A percentile compares a stretch with the other conserved stretches of the same genome.
Evolutionary conservation across 2,797 vertebrate genomes (phyloP).

Genomic region (Channallabes apus): DNA sequence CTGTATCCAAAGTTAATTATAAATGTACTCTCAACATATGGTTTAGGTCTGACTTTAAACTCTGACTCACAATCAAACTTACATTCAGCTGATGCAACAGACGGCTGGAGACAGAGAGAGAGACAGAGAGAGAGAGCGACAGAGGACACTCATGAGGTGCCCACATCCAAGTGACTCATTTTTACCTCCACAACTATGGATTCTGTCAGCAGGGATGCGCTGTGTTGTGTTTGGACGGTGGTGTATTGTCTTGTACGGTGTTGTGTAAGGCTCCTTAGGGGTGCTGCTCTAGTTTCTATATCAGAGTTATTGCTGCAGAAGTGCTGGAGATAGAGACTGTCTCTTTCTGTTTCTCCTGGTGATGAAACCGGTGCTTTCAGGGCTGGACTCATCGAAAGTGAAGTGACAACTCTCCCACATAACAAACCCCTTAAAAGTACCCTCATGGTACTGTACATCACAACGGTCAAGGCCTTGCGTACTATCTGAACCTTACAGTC

Average conservation of each 20-base stretch:
- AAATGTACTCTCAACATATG: background rate
- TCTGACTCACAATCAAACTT: background rate
- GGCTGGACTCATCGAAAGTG: conserved; percentile 19
- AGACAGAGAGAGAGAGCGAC: background rate
- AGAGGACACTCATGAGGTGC: background rate
- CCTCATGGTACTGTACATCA: background rate
- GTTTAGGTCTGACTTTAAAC: background rate
- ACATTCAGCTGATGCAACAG: background rate
- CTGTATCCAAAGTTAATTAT: no score
- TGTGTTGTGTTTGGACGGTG: background rate
- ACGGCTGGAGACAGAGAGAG: background rate
- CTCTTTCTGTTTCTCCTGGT: background rate
- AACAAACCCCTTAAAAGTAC: background rate
- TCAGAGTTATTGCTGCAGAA: conserved; percentile 18
- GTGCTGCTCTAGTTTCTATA: conserved; percentile 32
- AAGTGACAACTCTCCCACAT: background rate
- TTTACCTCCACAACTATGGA: background rate
- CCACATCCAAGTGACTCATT: background rate
- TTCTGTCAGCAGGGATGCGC: background rate
- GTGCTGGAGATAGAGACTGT: conserved; percentile 13
- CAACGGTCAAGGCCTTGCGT: background rate
- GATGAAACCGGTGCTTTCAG: background rate
- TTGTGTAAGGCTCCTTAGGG: conserved; percentile 18
- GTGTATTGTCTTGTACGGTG: background rate
- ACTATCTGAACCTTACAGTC: background rate